A percentile compares a stretch with the other conserved stretches of the same genome.
phyloP scores from a whole-genome alignment of 2,113 vertebrate species.

The Myrmecobius fasciatus region DNA sequence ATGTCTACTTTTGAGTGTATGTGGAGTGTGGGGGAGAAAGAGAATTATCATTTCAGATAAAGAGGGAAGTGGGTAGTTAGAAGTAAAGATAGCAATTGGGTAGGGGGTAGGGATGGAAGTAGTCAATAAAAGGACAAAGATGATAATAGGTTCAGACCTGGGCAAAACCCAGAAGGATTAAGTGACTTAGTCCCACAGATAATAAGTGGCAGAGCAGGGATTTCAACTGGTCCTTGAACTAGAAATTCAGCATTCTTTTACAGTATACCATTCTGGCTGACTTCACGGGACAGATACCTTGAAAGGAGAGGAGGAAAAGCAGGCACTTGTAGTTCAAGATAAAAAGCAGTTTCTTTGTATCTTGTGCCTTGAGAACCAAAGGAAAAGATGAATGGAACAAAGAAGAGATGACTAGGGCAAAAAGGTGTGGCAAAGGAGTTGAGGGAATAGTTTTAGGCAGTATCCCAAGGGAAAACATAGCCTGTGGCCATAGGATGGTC shows the following conservation, averaged over 20 bases:
- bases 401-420: background rate
- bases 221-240: background rate
- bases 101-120: fast-evolving
- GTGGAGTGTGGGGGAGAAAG: background rate
- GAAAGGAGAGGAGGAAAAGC: no score
- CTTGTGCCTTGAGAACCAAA: background rate
- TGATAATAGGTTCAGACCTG: background rate
- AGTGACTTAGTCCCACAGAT: background rate
- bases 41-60: background rate
- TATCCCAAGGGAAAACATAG: background rate
- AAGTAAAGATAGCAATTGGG: background rate
- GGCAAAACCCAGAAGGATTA: background rate
- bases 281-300: background rate
- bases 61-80: background rate
- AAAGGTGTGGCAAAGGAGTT: background rate
- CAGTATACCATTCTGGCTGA: background rate
- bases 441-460: background rate
- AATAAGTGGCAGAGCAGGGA: background rate
- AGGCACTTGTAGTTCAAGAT: background rate
- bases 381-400: background rate
- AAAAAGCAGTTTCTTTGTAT: background rate
- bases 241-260: background rate
- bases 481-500: background rate
- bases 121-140: background rate
- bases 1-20: slow-evolving; percentile 26